Percentiles rank a stretch among this genome's conserved stretches.
Evolutionary conservation across 1,140 invertebrate species (phyloP).

Genomic region (Euglossa dilemma): DNA sequence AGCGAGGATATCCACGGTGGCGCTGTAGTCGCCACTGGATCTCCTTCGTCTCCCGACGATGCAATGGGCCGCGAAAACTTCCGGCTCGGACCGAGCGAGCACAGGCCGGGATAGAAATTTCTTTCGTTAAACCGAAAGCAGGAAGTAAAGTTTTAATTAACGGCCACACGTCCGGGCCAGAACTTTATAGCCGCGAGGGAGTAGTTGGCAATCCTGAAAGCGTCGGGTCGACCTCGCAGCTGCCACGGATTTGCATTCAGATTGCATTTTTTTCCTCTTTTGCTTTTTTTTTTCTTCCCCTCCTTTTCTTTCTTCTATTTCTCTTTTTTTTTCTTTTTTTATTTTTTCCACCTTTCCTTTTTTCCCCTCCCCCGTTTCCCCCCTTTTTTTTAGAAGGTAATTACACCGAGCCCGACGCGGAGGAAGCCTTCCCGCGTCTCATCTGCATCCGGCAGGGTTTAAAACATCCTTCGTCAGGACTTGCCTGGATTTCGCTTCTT

Average conservation of each 20-base stretch:
- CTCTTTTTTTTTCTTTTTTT: not conserved
- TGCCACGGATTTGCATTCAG: conserved; percentile 79
- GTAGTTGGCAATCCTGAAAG: conserved; percentile 74
- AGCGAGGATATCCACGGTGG: not conserved
- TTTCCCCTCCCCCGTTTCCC: conserved; percentile 1
- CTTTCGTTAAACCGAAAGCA: conserved; percentile 71
- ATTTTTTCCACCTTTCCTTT: conserved; percentile 38
- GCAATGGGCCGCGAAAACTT: conserved; percentile 42
- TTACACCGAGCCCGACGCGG: conserved; percentile 55
- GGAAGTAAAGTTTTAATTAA: conserved; percentile 79
- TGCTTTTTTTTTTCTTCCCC: not conserved
- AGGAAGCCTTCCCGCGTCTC: conserved; percentile 44
- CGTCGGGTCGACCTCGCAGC: conserved; percentile 72
- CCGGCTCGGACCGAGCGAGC: conserved; percentile 43
- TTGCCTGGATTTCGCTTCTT: not conserved
- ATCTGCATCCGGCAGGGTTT: conserved; percentile 54
- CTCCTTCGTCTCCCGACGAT: not conserved
- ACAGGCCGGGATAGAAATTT: conserved; percentile 57
- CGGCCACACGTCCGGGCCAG: conserved; percentile 75
- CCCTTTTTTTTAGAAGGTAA: conserved; percentile 71
- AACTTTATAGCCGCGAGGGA: conserved; percentile 74
- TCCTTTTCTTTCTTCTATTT: conserved; percentile 39
- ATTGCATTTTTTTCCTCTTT: conserved; percentile 70
- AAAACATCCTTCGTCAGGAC: conserved; percentile 30
- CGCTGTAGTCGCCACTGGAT: not conserved